Evolutionary conservation across 2,113 vertebrate species (phyloP).

Genomic region (Laterallus jamaicensis): DNA sequence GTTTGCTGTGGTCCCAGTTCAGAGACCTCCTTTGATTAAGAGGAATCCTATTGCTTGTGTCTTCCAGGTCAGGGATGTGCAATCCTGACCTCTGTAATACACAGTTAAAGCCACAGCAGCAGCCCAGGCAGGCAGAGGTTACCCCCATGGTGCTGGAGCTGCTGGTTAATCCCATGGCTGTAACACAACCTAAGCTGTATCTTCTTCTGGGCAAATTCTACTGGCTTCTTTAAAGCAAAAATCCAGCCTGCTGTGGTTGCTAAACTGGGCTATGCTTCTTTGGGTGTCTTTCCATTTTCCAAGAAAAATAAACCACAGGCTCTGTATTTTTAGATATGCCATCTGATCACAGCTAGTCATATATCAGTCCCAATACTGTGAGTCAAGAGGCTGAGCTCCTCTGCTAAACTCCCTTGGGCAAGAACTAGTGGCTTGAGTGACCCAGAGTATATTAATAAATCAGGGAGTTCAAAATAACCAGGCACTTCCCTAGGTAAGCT

Average conservation of each 20-base stretch:
- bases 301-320: slow-evolving; percentile 58
- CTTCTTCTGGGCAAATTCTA: not conserved
- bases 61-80: not conserved
- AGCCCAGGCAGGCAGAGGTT: not conserved
- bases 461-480: not conserved
- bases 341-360: slow-evolving; percentile 39
- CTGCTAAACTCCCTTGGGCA: slow-evolving; percentile 7
- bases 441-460: slow-evolving; percentile 26
- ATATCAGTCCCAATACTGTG: slow-evolving; percentile 39
- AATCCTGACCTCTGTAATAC: not conserved
- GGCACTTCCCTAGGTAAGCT: slow-evolving; percentile 16
- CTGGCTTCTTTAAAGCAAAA: slow-evolving; percentile 54
- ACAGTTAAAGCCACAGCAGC: not conserved
- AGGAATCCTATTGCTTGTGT: not conserved
- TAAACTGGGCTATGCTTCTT: slow-evolving; percentile 47
- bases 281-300: slow-evolving; percentile 61
- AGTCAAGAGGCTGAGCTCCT: slow-evolving; percentile 33
- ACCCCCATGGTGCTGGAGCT: accelerated
- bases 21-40: not conserved
- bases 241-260: not conserved
- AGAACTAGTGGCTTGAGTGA: not conserved
- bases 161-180: not conserved
- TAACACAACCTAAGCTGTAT: not conserved
- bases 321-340: slow-evolving; percentile 60
- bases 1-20: not conserved